Conservation (phyloP, 2,888 invertebrate species). For the Chouioia cunea region DNA sequence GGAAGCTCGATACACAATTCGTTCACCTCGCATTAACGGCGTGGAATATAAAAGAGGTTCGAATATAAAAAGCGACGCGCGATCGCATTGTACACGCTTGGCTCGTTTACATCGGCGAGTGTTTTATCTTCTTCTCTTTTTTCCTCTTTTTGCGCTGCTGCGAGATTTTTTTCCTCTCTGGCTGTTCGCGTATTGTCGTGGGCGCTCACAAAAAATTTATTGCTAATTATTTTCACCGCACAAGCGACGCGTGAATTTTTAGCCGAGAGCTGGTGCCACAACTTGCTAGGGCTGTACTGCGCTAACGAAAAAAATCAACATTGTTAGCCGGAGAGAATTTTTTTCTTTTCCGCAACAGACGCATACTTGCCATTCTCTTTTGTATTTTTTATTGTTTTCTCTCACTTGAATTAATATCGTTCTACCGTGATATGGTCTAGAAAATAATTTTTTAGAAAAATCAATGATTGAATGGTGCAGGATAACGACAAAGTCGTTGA, state of each 20-base stretch:
- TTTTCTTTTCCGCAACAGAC: background rate
- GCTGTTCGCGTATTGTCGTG: constrained; percentile 19
- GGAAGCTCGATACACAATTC: background rate
- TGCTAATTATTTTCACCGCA: constrained; percentile 62
- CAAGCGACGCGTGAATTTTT: constrained; percentile 13
- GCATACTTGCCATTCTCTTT: background rate
- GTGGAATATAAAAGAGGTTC: constrained; percentile 30
- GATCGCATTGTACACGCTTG: constrained; percentile 40
- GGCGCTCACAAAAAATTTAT: constrained; percentile 57
- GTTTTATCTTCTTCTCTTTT: constrained; percentile 33
- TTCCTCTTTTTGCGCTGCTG: background rate
- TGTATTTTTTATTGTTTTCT: constrained; percentile 1
- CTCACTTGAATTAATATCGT: too few relatives aligned
- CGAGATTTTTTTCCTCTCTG: too few relatives aligned
- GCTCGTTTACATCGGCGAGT: constrained; percentile 35
- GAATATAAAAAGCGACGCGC: constrained; percentile 28
- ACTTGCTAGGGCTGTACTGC: constrained; percentile 2
- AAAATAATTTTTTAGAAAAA: too few relatives aligned
- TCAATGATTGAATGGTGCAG: too few relatives aligned
- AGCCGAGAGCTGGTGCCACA: background rate
- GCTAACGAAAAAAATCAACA: constrained; percentile 34
- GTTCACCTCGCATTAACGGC: constrained; percentile 14
- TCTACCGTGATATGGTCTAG: too few relatives aligned
- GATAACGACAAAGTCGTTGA: too few relatives aligned
- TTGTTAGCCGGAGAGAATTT: constrained; percentile 11